Evolutionary conservation across 2,113 vertebrate genomes (phyloP).

Genomic region (Leptocoma aspasia): DNA sequence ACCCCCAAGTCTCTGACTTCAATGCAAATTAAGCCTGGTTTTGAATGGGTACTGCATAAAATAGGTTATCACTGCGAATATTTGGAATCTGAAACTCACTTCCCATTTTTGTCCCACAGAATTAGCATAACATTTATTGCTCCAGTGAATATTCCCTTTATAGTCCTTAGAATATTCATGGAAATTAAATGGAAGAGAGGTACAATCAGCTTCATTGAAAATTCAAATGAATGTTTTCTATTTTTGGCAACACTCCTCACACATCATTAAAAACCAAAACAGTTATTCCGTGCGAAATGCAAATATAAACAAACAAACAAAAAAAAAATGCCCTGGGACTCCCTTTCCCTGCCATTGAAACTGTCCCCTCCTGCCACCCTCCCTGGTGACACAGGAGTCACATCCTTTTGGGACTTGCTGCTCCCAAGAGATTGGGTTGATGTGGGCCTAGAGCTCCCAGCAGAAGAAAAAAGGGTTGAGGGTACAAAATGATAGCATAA

Average conservation of each 20-base stretch:
- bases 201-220: conserved; percentile 40
- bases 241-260: conserved; percentile 20
- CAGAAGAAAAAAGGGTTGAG: background rate
- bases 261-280: conserved; percentile 13
- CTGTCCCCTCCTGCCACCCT: background rate
- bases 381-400: background rate
- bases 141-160: conserved; percentile 34
- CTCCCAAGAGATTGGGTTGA: background rate
- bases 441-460: background rate
- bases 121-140: conserved; percentile 47
- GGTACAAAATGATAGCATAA: background rate
- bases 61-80: background rate
- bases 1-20: background rate
- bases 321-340: background rate
- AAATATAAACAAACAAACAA: conserved; percentile 31
- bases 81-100: background rate
- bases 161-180: conserved; percentile 31
- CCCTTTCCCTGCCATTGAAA: background rate
- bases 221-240: conserved; percentile 34
- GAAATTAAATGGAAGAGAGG: conserved; percentile 25
- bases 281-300: background rate
- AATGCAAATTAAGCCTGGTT: background rate
- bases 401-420: background rate
- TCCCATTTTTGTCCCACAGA: background rate
- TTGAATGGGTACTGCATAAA: background rate